Base-by-base conservation (phyloP, 2,888 invertebrate species). In the Dorcus parallelipipedus region DNA sequence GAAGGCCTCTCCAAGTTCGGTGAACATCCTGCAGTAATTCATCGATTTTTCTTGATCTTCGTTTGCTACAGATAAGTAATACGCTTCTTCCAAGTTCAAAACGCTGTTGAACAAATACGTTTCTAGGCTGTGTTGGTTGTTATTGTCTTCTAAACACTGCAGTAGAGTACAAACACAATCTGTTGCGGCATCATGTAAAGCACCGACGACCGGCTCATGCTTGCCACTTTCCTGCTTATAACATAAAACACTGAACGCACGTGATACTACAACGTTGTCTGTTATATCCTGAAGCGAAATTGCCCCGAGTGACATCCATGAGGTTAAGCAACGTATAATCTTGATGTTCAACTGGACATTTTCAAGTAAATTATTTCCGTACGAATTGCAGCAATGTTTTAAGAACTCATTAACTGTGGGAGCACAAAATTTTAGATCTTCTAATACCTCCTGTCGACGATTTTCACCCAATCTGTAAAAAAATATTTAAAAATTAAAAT, bases 21-120 rank as follows among this genome's bases (percentile, higher is more conserved):
- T 97, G 75, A 98, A 99, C 66, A 98, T 88, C 64, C 96, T 86
- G 66, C 95, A 95, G 78, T 94, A 97, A 76, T 96, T 97, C 62
- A 93, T 86, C 2, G 94, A 91, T 83, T 94, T 96, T 80, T 95
- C 95, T 64, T 91, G 89, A 72, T 97, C 96, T 78, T 97, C 97
- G 61, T 91, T 89, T 2, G 93, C 94, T 2, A 97, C 95, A 2
- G 95, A 91, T 74, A 92, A 80, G 71, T 95, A 94, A 76, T 96
- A 97, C 9, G 93, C 87, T 63, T 89, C 87, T 69, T 94, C 93
- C 60, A 97, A 80, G 38, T 86, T 82, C 63, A 90, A 81, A 43
- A 97, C 88, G 64, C 90, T 91, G 64, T 89, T 87, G 76, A 95
- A 95, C 56, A 97, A 81, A 62, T 90, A 85, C 65, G 86, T 80